These are phyloP conservation scores for Pungitius pungitius DNA, from an alignment of 2,113 vertebrate genomes.

Conservation along the genomic window DNA sequence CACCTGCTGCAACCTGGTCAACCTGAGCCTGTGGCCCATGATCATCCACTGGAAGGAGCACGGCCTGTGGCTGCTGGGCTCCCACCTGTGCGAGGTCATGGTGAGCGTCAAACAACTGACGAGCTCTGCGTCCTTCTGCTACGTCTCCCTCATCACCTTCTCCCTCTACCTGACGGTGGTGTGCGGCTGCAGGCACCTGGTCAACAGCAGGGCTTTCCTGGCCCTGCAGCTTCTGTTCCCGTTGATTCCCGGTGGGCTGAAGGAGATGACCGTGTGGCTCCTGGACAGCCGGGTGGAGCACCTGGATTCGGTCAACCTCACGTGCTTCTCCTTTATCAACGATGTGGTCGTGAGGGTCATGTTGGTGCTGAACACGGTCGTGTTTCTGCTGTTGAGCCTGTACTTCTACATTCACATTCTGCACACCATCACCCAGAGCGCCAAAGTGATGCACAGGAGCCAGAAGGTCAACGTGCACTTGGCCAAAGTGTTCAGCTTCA, in stretches of 20 bases:
- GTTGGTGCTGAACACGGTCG: constrained; percentile 44
- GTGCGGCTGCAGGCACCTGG: constrained; percentile 46
- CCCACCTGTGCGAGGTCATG: constrained; percentile 58
- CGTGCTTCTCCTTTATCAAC: constrained; percentile 72
- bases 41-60: constrained; percentile 64
- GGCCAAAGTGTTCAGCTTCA: constrained; percentile 67
- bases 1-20: constrained; percentile 59
- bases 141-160: constrained; percentile 68
- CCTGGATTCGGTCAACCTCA: constrained; percentile 57
- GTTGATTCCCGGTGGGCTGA: constrained; percentile 52
- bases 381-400: constrained; percentile 61
- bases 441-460: constrained; percentile 57
- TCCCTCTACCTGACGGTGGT: constrained; percentile 69
- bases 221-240: constrained; percentile 60
- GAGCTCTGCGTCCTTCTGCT: constrained; percentile 61
- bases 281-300: constrained; percentile 37
- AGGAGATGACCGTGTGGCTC: constrained; percentile 53
- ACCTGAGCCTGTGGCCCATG: constrained; percentile 62
- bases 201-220: constrained; percentile 61
- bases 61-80: constrained; percentile 57
- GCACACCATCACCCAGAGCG: constrained; percentile 49
- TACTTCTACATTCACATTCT: constrained; percentile 67
- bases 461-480: constrained; percentile 61
- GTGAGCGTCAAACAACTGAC: constrained; percentile 60
- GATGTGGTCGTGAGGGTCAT: constrained; percentile 49